These are phyloP conservation scores for cattle (Bos taurus) DNA, from an alignment of 2,113 vertebrate genomes.

Conservation along the genomic window DNA sequence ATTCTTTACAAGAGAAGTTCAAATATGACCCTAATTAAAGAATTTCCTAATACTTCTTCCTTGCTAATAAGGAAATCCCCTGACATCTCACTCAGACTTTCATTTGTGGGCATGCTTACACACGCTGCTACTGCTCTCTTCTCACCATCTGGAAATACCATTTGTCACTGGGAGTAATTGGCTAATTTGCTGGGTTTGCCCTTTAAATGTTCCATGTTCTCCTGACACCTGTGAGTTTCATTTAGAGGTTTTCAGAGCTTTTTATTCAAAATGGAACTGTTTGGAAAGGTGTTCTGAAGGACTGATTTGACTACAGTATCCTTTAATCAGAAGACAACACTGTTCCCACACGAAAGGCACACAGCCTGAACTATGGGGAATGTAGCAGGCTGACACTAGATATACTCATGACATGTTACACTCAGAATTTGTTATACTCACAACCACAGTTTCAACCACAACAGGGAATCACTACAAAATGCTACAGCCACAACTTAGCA, in stretches of 20 bases:
- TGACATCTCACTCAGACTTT: neutral
- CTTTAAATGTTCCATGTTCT: constrained; percentile 60
- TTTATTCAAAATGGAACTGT: neutral
- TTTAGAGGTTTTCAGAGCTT: neutral
- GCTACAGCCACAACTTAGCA: neutral
- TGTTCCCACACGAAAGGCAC: neutral
- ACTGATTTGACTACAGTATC: neutral
- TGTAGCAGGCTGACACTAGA: neutral
- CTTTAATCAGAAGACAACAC: neutral
- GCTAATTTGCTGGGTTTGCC: constrained; percentile 64
- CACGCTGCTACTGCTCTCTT: neutral
- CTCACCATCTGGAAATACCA: constrained; percentile 40
- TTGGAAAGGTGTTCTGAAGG: neutral
- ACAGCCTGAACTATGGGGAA: neutral
- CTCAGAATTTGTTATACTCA: neutral
- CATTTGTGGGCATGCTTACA: neutral
- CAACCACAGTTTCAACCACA: neutral
- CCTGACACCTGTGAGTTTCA: constrained; percentile 38
- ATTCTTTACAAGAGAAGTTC: constrained; percentile 43
- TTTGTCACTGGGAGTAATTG: constrained; percentile 48
- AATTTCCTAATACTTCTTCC: neutral
- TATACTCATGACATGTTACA: neutral
- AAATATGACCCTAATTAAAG: constrained; percentile 52
- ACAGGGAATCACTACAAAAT: neutral
- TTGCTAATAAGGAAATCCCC: constrained; percentile 32